Conservation (phyloP, 2,113 vertebrate genomes). For the Trematomus loennbergii region DNA sequence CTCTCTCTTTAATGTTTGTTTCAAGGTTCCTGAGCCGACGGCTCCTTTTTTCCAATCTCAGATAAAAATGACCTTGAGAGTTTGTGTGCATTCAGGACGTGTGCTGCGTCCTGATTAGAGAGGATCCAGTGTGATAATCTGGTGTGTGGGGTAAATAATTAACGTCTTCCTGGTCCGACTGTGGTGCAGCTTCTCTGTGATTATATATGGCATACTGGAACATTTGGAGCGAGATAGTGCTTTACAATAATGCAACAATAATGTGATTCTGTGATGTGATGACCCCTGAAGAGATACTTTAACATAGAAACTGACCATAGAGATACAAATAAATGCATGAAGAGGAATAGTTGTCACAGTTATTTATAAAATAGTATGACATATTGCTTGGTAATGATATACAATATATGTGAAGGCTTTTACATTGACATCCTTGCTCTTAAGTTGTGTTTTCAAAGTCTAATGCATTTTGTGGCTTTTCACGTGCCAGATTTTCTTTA, state of each 20-base stretch:
- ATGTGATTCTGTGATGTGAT: neutral
- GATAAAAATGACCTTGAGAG: conserved; percentile 55
- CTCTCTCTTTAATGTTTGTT: conserved; percentile 9
- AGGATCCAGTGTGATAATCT: conserved; percentile 33
- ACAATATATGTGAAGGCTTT: too few relatives aligned
- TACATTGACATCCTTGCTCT: neutral
- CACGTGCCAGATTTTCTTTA: neutral
- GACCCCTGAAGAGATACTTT: neutral
- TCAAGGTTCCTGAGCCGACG: conserved; percentile 23
- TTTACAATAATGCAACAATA: neutral
- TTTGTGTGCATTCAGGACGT: conserved; percentile 24
- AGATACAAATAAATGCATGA: neutral
- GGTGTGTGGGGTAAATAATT: conserved; percentile 61
- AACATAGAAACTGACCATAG: too few relatives aligned
- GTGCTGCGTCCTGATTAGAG: conserved; percentile 38
- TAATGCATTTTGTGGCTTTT: neutral
- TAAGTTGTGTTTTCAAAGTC: neutral
- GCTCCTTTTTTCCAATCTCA: conserved; percentile 28
- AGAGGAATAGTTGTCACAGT: neutral
- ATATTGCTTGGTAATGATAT: too few relatives aligned
- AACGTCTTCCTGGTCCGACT: conserved; percentile 25
- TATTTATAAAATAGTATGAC: neutral
- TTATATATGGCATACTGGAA: neutral
- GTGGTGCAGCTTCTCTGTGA: neutral
- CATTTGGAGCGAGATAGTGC: neutral